Evolutionary conservation across 2,888 invertebrate species (phyloP).

Genomic region (Pollenia angustigena): DNA sequence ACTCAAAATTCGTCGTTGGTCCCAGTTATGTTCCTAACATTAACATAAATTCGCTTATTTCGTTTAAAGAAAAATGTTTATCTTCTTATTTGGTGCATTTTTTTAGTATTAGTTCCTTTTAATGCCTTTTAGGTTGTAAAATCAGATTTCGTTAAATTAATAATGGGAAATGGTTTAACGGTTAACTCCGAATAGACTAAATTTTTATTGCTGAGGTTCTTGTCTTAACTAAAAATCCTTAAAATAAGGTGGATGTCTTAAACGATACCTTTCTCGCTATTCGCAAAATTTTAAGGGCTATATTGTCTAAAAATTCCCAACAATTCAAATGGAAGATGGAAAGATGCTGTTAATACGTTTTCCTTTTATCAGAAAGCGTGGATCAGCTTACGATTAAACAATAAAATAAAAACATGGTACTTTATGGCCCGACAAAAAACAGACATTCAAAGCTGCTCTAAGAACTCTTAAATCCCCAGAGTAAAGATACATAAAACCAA

Average conservation of each 20-base stretch:
- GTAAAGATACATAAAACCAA: not conserved
- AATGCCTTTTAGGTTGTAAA: not conserved
- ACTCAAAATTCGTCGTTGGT: too few species aligned
- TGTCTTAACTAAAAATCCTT: not conserved
- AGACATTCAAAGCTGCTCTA: not conserved
- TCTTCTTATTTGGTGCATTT: too few species aligned
- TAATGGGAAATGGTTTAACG: conserved; percentile 8
- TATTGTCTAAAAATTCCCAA: conserved; percentile 9
- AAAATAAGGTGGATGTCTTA: not conserved
- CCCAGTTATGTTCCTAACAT: too few species aligned
- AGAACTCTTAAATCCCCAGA: not conserved
- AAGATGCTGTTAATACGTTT: not conserved
- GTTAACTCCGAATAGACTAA: conserved; percentile 34
- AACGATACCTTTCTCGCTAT: too few species aligned
- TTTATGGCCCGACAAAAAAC: conserved; percentile 25
- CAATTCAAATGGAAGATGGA: conserved; percentile 1
- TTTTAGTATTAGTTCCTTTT: not conserved
- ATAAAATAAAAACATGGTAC: conserved; percentile 48
- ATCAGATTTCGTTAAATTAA: not conserved
- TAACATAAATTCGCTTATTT: too few species aligned
- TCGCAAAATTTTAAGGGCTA: not conserved
- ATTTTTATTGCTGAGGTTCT: not conserved
- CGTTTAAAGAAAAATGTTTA: too few species aligned
- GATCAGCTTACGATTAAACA: conserved; percentile 57
- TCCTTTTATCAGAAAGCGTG: conserved; percentile 43